Base-by-base conservation (phyloP, 2,797 vertebrate species). In the Netta rufina region DNA sequence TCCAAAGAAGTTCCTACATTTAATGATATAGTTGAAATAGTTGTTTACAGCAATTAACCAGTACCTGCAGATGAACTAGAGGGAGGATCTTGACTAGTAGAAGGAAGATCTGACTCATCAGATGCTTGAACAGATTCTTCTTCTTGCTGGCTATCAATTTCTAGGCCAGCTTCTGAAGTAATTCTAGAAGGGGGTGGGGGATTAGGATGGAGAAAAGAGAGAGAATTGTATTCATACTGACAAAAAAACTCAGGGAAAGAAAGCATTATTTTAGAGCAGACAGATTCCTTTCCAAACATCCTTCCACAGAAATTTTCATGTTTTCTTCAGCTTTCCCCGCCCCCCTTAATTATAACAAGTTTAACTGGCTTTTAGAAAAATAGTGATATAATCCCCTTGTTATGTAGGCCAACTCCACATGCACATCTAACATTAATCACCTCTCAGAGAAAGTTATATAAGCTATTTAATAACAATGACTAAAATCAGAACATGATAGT, bases 71-170 rank as follows among this genome's bases (percentile, higher is more conserved):
- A 99, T 30, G 98, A 98, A 96, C 99, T 99, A 8, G 99, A 99
- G 32, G 99, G 99, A 25, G 99, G 99, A 90, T 99, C 99, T 97
- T 99, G 99, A 96, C 98, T 99, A 93, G 99, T 99, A 5, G 99
- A 99, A 73, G 99, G 98, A 88, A 99, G 98, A 91, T 98, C 98
- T 76, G 98, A 97, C 57, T 99, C 98, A 87, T 99, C 99, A 79
- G 98, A 98, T 2, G 98, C 97, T 91, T 99, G 99, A 70, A 98
- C 98, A 33, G 98, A 95, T 87, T 99, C 99, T 83, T 99, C 99
- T 73, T 99, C 99, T 65, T 98, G 98, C 93, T 99, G 99, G 39
- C 98, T 99, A 67, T 98, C 98, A 1, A 98, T 96, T 95, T 99
- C 99, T 72, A 98, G 90, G 11, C 98, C 98, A n/a, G 97, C 98